Evolutionary conservation across 2,113 vertebrate genomes (phyloP), one percentile per base, ranked within the genome.

Genomic region (Microtus montanus): DNA sequence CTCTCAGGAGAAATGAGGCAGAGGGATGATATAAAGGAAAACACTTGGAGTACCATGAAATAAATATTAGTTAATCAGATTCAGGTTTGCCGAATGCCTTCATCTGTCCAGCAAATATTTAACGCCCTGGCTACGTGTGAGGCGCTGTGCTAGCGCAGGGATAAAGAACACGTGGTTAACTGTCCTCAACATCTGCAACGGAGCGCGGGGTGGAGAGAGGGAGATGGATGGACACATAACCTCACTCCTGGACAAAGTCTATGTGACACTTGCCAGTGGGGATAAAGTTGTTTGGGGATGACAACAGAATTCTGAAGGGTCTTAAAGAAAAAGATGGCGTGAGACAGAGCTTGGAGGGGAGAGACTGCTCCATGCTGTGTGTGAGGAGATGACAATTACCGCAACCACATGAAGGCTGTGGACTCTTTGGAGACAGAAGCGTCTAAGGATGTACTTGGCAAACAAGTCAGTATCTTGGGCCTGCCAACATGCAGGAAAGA

Each of bases 51-150:
- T 41, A 30, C 87, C 41, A 33, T 58, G 90, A 96, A 92, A 61
- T 95, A 94, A 94, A 24, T 68, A 91, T 84, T 85, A 89, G 66
- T 47, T 89, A 89, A 95, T 93, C 87, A 92, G 52, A 90, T 30
- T 91, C 73, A 80, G 73, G 93, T 95, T 92, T 92, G 70, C 77
- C 30, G 90, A 33, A 93, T 41, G 84, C 14, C 77, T 83, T 86
- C 64, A 93, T 84, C 92, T 2, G 1, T 91, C 89, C 75, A 78
- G 20, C 82, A 96, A 74, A 13, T 20, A 52, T 63, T 61, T 74
- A 26, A 1, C 82, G 66, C 38, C 66, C 38, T 52, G 82, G n/a
- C 92, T 87, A 12, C 73, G 44, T 91, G 35, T 92, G 58, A 91
- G 52, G 66, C 49, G 47, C 10, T 85, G 8, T 33, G 74, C 66